Base-by-base conservation (phyloP, 2,888 invertebrate genomes). In the Acanthoscelides obtectus region DNA sequence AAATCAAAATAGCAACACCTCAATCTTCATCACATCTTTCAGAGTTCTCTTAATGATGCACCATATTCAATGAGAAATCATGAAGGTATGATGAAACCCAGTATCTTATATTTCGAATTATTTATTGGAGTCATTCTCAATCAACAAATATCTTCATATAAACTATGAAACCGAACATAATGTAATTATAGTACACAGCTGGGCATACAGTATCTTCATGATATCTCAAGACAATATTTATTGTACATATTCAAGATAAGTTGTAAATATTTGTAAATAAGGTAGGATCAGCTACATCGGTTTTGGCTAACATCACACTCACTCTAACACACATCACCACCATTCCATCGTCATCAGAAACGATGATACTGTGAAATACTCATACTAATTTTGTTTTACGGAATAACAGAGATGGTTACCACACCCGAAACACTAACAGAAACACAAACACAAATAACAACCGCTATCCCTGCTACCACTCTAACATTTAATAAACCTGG, bases 401-500 rank as follows among this genome's bases (percentile, higher is more conserved):
- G 80, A 82, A 83, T 83, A 85, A 85, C 84, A 85, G 86, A 86
- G 84, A 81, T 82, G 83, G 84, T 80, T 77, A 81, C 83, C 80
- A 85, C 85, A 81, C 80, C 84, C 78, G 83, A 83, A 82, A 82
- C 84, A 85, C 84, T 85, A 85, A 85, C 83, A 74, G 84, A 84
- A 83, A 84, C 83, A 81, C 81, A 81, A 81, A 78, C 79, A 79
- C 80, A 80, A 81, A 81, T 80, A 80, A 81, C 81, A 77, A 81
- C 79, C 74, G 79, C 79, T 79, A 78, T 79, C 76, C 77, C 80
- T 77, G 79, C 81, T 80, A 80, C 79, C 78, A 80, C 78, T 77
- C 77, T 80, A 81, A 81, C 80, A 77, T 75, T 75, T 78, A 78
- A 75, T 75, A 75, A 77, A 72, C 69, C 75, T 75, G 79, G 77